Base-by-base conservation (phyloP, 1,140 invertebrate genomes). In the Aleiodes sp. region DNA sequence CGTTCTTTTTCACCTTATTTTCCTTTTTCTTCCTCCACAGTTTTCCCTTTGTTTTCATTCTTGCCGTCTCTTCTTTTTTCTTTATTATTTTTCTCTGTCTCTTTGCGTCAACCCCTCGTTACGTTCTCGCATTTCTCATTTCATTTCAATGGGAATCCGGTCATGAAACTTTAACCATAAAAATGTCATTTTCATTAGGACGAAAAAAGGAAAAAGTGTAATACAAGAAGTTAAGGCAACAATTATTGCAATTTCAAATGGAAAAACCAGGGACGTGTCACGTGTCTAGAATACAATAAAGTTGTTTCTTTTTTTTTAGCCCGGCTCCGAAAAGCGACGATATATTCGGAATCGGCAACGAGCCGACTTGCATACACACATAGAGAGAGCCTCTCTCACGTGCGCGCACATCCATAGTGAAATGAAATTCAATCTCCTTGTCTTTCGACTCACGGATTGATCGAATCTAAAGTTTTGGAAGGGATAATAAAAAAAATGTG, bases 391-490 rank as follows among this genome's bases (percentile, higher is more conserved):
- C 28, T 59, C 28, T 31, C 28, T 26, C 56, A 35, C 6, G 8
- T 10, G 24, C 2, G 59, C 2, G 28, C 28, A 35, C 24, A 33
- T 33, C 33, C 28, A 6, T 35, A 16, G 7, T 28, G 16, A 70
- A 70, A 65, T 70, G 61, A 70, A 70, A 70, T 70, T 70, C 61
- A 70, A 70, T 65, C 61, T 56, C 56, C 61, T 70, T 64, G 61
- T 70, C 46, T 70, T 64, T 65, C 67, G 37, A 56, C 67, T 63
- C 67, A 69, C 67, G 67, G 41, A 69, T 69, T 69, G 57, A 69
- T 63, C 28, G 67, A 69, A 69, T 69, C 29, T 56, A 62, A 66
- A 66, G 29, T 66, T 66, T 66, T 2, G 33, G 1, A 26, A 66
- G 39, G 4, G 33, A 35, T n/a, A 16, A 7, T 43, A 43, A 43